Percentiles rank a stretch among this genome's conserved stretches.
These are phyloP conservation scores for Speoplatyrhinus poulsoni DNA, from an alignment of 2,113 vertebrate species.

Conservation along the genomic window DNA sequence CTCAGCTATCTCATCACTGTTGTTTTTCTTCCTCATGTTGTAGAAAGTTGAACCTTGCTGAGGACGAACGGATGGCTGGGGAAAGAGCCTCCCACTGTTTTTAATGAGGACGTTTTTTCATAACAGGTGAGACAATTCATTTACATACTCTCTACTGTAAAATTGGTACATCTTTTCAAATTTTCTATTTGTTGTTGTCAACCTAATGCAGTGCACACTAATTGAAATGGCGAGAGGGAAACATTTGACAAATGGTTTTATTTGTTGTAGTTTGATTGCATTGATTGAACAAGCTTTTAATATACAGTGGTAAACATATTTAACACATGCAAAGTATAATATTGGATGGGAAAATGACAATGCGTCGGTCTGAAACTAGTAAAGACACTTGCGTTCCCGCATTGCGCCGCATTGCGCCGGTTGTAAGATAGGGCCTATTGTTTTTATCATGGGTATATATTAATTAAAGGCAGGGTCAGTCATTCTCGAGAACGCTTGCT, in stretches of 20 bases:
- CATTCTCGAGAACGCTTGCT: too few species aligned
- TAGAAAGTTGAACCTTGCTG: constrained; percentile 28
- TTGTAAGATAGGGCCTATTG: not conserved
- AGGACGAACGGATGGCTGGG: constrained; percentile 10
- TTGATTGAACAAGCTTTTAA: not conserved
- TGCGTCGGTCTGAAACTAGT: too few species aligned
- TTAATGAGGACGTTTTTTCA: constrained; percentile 5
- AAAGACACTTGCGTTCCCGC: too few species aligned
- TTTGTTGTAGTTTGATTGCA: not conserved
- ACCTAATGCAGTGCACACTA: not conserved
- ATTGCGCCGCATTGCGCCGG: too few species aligned
- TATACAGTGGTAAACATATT: not conserved
- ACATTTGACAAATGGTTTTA: not conserved
- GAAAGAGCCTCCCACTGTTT: not conserved
- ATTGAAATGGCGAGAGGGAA: not conserved
- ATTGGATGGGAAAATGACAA: too few species aligned
- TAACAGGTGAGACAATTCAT: constrained; percentile 6
- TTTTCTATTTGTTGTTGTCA: not conserved
- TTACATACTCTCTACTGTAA: not conserved
- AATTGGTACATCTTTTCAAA: not conserved
- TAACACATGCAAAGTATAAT: not conserved
- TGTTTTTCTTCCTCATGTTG: constrained; percentile 15
- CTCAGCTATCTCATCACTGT: constrained; percentile 31
- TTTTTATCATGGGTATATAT: not conserved
- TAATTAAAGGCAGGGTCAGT: too few species aligned